Percentiles rank a stretch among this genome's conserved stretches.
Evolutionary conservation across 1,140 invertebrate species (phyloP).

Genomic region (Chymomyza costata): DNA sequence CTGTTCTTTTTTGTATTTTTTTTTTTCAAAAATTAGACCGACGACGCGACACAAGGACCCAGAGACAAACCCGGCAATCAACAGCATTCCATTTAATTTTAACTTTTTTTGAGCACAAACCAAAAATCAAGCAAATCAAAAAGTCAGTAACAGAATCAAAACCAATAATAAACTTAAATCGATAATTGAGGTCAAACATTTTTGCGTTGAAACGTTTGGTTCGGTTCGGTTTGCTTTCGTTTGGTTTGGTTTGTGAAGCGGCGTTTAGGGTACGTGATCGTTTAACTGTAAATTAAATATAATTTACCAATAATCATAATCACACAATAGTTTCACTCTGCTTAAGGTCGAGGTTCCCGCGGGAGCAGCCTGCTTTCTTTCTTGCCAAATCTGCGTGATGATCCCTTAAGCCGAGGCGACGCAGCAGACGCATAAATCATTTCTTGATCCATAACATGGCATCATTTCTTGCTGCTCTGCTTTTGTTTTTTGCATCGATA

Average conservation of each 20-base stretch:
- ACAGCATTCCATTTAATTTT: slow-evolving; percentile 72
- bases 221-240: neutral
- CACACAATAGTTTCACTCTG: slow-evolving; percentile 51
- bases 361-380: neutral
- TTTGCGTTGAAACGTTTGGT: neutral
- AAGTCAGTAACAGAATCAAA: slow-evolving; percentile 70
- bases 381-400: slow-evolving; percentile 34
- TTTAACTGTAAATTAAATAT: slow-evolving; percentile 76
- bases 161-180: slow-evolving; percentile 76
- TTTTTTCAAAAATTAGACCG: neutral
- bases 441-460: slow-evolving; percentile 8
- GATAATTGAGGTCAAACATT: slow-evolving; percentile 73
- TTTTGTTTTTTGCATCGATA: slow-evolving; percentile 47
- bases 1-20: slow-evolving; percentile 5
- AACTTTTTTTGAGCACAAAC: slow-evolving; percentile 43
- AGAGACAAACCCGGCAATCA: slow-evolving; percentile 46
- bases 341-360: slow-evolving; percentile 5
- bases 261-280: slow-evolving; percentile 65
- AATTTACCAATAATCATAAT: slow-evolving; percentile 75
- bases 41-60: no score
- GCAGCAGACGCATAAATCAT: slow-evolving; percentile 71
- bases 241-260: slow-evolving; percentile 5
- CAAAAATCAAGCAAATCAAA: slow-evolving; percentile 35
- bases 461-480: slow-evolving; percentile 7
- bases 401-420: slow-evolving; percentile 55